Conservation (phyloP, 2,113 vertebrate species). For the Hypocryptadius cinnamomeus region DNA sequence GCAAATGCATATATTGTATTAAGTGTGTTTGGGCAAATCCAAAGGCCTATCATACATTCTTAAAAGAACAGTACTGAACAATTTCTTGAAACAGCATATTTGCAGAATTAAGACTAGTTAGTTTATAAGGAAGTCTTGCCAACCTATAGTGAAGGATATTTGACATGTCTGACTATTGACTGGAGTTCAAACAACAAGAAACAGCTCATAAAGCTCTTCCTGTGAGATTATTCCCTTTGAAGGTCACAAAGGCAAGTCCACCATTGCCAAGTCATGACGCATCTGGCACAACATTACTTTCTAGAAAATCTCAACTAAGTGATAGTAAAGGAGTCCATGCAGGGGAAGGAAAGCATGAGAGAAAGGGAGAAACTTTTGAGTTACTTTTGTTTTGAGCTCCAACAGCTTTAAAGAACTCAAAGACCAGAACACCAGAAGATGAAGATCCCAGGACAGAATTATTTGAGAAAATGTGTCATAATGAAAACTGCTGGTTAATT, state of each 20-base stretch:
- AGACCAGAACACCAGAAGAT: neutral
- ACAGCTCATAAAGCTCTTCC: neutral
- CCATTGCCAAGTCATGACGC: neutral
- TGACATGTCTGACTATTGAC: neutral
- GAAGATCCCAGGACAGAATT: neutral
- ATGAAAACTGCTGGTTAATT: neutral
- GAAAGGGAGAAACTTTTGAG: neutral
- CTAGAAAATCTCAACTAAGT: neutral
- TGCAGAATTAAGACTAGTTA: neutral
- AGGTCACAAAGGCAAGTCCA: neutral
- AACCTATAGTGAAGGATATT: neutral
- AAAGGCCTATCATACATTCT: neutral
- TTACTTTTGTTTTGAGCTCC: neutral
- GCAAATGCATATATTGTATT: neutral
- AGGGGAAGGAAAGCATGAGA: neutral
- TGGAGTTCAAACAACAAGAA: neutral
- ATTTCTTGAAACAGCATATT: neutral
- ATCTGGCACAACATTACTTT: neutral
- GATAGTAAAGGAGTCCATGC: neutral
- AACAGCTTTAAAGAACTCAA: neutral
- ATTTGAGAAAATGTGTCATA: neutral
- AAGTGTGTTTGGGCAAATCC: neutral
- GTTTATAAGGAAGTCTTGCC: neutral
- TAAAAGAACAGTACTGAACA: neutral
- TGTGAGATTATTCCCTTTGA: neutral